phyloP scores from a whole-genome alignment of 2,797 vertebrate genomes.

The Coendou prehensilis region DNA sequence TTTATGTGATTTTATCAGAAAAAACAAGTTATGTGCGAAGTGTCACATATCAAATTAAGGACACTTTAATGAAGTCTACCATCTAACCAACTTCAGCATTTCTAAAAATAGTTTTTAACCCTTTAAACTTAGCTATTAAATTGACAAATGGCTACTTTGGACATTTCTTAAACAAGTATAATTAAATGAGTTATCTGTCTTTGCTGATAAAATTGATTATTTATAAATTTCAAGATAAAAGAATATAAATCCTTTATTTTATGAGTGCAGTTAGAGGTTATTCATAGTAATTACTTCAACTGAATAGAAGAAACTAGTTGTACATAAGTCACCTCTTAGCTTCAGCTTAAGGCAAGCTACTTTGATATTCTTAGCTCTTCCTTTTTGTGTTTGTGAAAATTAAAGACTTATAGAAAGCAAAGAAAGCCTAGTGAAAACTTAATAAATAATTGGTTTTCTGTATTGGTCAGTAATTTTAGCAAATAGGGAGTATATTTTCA shows the following conservation, averaged over 20 bases:
- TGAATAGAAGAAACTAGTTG: background rate
- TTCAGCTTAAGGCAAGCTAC: background rate
- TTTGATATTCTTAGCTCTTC: background rate
- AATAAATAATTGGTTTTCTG: background rate
- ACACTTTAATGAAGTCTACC: background rate
- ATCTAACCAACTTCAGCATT: background rate
- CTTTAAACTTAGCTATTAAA: background rate
- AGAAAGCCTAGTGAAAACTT: background rate
- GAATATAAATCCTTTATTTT: background rate
- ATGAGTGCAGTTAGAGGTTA: background rate
- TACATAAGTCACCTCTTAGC: background rate
- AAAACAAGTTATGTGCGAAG: background rate
- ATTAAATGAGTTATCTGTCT: background rate
- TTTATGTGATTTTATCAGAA: constrained; percentile 28
- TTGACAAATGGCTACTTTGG: background rate
- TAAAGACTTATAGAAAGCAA: background rate
- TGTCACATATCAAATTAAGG: background rate
- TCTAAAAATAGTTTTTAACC: background rate
- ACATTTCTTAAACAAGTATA: background rate
- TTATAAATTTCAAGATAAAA: constrained; percentile 30
- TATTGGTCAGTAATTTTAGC: background rate
- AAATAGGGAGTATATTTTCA: background rate
- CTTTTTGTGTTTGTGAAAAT: background rate
- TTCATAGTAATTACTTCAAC: background rate
- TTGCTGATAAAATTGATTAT: background rate